Evolutionary conservation across 1,140 invertebrate species (phyloP).

Genomic region (Heliconius congener): DNA sequence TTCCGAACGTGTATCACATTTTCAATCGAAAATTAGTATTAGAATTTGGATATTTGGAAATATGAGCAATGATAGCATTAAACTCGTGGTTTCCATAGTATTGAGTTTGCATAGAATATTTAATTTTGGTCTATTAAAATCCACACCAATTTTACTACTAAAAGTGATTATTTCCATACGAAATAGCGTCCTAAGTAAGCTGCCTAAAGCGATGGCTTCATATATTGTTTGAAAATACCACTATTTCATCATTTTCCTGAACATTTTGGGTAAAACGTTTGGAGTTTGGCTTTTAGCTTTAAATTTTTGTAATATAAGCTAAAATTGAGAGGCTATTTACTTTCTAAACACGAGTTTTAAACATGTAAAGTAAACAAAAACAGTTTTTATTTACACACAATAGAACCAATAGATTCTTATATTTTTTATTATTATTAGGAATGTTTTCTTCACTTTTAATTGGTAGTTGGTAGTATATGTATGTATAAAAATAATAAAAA

Average conservation of each 20-base stretch:
- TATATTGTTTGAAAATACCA: conserved; percentile 1
- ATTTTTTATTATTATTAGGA: too few species aligned
- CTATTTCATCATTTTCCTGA: conserved; percentile 17
- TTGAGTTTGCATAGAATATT: conserved; percentile 8
- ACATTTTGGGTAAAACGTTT: background rate
- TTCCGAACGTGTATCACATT: background rate
- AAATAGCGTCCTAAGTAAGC: conserved; percentile 16
- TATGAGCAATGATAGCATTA: background rate
- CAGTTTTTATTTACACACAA: background rate
- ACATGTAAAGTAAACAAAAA: background rate
- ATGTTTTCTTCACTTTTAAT: too few species aligned
- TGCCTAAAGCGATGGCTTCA: conserved; percentile 15
- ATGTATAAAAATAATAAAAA: too few species aligned
- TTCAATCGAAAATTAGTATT: conserved; percentile 6
- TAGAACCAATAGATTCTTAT: background rate
- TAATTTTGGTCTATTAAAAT: conserved; percentile 16
- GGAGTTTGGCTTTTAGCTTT: background rate
- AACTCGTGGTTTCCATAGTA: conserved; percentile 14
- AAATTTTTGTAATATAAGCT: background rate
- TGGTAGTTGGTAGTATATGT: too few species aligned
- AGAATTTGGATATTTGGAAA: background rate
- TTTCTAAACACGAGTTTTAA: background rate
- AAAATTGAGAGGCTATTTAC: background rate
- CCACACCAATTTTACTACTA: conserved; percentile 1
- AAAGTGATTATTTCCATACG: conserved; percentile 2